Percentiles rank a stretch among this genome's conserved stretches.
Conservation (phyloP, 2,888 invertebrate species). For the Drosophila meridionalis region DNA sequence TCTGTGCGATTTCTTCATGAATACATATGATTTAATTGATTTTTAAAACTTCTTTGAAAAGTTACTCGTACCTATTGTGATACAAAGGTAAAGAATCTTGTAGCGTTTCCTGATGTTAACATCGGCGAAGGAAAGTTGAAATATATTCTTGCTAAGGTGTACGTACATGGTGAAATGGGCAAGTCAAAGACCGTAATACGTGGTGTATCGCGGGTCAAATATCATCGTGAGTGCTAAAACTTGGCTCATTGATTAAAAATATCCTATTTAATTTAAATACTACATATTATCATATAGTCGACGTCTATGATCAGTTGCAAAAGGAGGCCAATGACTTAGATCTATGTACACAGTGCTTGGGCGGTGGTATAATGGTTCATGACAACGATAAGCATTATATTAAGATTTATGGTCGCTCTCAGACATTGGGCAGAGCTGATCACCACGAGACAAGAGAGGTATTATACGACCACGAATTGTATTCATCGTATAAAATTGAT, state of each 20-base stretch:
- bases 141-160: conserved; percentile 60
- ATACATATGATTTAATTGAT: not conserved
- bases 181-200: conserved; percentile 53
- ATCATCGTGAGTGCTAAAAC: conserved; percentile 57
- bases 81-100: conserved; percentile 16
- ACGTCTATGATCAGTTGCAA: conserved; percentile 56
- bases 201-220: conserved; percentile 39
- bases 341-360: conserved; percentile 62
- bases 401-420: conserved; percentile 58
- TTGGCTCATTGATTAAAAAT: not conserved
- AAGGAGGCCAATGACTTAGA: conserved; percentile 37
- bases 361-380: conserved; percentile 57
- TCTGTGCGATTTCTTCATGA: not conserved
- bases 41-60: conserved; percentile 1
- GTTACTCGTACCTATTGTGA: conserved; percentile 40
- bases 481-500: conserved; percentile 46
- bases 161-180: conserved; percentile 53
- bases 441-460: conserved; percentile 48
- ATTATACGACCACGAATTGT: conserved; percentile 13
- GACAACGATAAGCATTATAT: conserved; percentile 51
- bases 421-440: conserved; percentile 58
- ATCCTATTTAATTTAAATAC: not conserved
- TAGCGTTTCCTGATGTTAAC: conserved; percentile 37
- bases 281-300: conserved; percentile 23
- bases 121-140: conserved; percentile 55